These are phyloP conservation scores for Chaitophorus viminalis DNA, from an alignment of 2,888 invertebrate genomes.

Conservation along the genomic window DNA sequence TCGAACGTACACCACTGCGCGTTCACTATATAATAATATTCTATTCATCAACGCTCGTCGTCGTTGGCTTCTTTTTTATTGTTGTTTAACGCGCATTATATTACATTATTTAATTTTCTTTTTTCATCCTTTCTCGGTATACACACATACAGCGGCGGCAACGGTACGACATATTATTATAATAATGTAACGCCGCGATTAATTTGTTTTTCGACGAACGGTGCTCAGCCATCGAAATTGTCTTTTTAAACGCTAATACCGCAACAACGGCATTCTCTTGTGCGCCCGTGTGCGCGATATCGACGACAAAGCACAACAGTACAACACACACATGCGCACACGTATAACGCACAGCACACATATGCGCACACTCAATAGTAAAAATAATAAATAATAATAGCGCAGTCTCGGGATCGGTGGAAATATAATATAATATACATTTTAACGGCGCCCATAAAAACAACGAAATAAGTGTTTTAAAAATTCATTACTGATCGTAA, in stretches of 20 bases:
- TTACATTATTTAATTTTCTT: not conserved
- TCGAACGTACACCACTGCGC: not conserved
- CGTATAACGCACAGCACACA: not conserved
- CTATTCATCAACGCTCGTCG: constrained; percentile 31
- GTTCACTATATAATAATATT: not conserved
- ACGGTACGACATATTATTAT: not conserved
- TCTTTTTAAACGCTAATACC: not conserved
- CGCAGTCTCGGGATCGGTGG: not conserved
- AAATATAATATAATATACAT: constrained; percentile 10
- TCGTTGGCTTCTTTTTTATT: not conserved
- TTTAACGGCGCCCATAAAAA: constrained; percentile 32
- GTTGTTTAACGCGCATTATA: constrained; percentile 8
- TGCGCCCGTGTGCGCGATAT: not conserved
- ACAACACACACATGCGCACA: not conserved
- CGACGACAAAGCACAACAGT: not conserved
- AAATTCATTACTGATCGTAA: constrained; percentile 38
- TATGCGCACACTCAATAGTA: not conserved
- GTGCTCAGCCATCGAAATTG: not conserved
- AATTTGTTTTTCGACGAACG: not conserved
- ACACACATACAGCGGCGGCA: not conserved
- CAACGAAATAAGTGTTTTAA: constrained; percentile 12
- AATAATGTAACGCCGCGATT: not conserved
- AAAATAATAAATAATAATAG: constrained; percentile 2
- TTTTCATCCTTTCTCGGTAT: not conserved
- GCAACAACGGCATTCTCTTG: not conserved